Conservation (phyloP, 1,140 invertebrate genomes). For the Chironomus tepperi region DNA sequence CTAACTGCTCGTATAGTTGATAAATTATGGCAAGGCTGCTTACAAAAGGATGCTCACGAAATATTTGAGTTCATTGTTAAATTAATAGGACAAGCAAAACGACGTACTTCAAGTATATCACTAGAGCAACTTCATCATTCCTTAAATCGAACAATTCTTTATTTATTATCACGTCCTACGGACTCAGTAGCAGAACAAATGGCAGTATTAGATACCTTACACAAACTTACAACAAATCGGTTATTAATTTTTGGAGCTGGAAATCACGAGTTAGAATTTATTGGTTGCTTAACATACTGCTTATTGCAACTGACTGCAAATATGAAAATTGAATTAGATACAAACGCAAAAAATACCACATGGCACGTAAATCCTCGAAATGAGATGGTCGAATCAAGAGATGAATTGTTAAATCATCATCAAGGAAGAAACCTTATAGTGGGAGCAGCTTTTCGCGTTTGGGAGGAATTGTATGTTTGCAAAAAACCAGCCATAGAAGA, state of each 20-base stretch:
- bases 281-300: constrained; percentile 91
- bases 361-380: constrained; percentile 79
- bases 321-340: constrained; percentile 75
- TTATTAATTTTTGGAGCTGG: constrained; percentile 84
- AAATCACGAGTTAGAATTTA: constrained; percentile 91
- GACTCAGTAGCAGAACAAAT: constrained; percentile 85
- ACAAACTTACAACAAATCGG: constrained; percentile 77
- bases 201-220: constrained; percentile 83
- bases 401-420: constrained; percentile 66
- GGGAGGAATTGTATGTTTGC: constrained; percentile 93
- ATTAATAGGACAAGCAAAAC: constrained; percentile 78
- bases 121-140: constrained; percentile 86
- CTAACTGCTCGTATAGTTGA: constrained; percentile 88
- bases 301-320: constrained; percentile 87
- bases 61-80: constrained; percentile 94
- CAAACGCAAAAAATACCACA: constrained; percentile 62
- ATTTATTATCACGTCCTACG: constrained; percentile 81
- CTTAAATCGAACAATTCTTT: constrained; percentile 88
- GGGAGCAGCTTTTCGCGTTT: constrained; percentile 83
- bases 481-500: constrained; percentile 94
- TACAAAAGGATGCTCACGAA: constrained; percentile 84
- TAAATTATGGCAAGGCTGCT: constrained; percentile 90
- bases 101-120: constrained; percentile 60
- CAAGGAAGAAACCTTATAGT: constrained; percentile 80
- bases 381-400: constrained; percentile 57